These are phyloP conservation scores for Chlorocebus sabaeus DNA, from an alignment of 2,113 vertebrate genomes.

Conservation along the genomic window DNA sequence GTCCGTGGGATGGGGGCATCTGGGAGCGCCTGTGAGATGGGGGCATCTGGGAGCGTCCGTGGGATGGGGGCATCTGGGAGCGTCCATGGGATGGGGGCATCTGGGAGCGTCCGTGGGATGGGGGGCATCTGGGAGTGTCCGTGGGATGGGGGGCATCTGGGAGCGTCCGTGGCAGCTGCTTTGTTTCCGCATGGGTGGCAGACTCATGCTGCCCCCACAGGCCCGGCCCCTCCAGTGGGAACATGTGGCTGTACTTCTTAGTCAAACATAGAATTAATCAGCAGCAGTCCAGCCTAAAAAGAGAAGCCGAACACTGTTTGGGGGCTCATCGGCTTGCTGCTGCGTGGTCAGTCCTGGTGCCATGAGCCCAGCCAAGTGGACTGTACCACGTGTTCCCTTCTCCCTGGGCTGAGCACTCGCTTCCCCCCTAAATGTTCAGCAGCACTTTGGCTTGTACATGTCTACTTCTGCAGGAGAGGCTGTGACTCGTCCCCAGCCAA, in stretches of 20 bases:
- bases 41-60: rapidly evolving
- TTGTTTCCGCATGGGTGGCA: not conserved
- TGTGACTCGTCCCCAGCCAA: rapidly evolving
- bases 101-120: no score
- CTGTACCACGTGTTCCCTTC: rapidly evolving
- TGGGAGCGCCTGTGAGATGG: no score
- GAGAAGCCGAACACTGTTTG: no score
- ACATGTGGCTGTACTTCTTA: rapidly evolving
- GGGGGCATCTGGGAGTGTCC: rapidly evolving
- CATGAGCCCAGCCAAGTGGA: rapidly evolving
- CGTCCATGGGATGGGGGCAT: rapidly evolving
- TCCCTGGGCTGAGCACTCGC: not conserved
- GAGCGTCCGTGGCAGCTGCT: rapidly evolving
- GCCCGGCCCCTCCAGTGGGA: not conserved
- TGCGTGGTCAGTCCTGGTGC: not conserved
- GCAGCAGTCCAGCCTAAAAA: not conserved
- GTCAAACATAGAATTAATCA: no score
- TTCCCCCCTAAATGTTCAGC: rapidly evolving
- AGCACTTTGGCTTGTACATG: rapidly evolving
- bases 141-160: no score
- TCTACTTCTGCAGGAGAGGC: not conserved
- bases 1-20: rapidly evolving
- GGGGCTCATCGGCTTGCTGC: rapidly evolving
- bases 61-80: no score
- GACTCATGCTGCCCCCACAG: no score